Base-by-base conservation (phyloP, 2,113 vertebrate genomes). In the Gobius niger region DNA sequence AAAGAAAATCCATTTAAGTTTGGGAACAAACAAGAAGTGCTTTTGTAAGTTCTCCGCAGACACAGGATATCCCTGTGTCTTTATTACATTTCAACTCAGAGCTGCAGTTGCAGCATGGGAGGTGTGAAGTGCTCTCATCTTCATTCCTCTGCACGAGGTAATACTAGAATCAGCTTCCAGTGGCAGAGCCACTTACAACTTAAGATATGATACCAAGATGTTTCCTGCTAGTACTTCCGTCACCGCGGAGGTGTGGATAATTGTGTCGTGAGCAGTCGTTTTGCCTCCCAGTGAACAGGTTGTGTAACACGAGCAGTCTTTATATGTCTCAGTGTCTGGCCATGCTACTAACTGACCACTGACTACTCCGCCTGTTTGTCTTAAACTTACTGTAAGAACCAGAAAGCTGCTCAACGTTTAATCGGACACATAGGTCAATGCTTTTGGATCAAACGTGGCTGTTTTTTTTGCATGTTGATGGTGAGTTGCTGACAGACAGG, bases 11-110 rank as follows among this genome's bases (percentile, higher is more conserved):
- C 12, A 57, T 57, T 57, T 40, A 57, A 40, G 54, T 40, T 40
- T 40, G 16, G 1, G 51, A 52, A 40, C 24, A 57, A 57, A 57
- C 24, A 40, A 13, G 19, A 56, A 13, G 19, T 56, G 11, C 53
- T 34, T 57, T 57, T 40, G 19, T 6, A 19, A 40, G 54, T 11
- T 34, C 11, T 14, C 53, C 3, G 12, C 13, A 5, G 7, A 40
- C 19, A 57, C 54, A 40, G 12, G 13, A 24, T 11, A 14, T 40
- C 34, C 12, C 54, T 11, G 5, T 54, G 52, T 24, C 18, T 54
- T 54, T 54, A 54, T 24, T 54, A 54, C 52, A 54, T 54, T 54
- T 54, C 16, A 54, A 18, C 24, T 57, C 54, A 7, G 7, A 57
- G 12, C 19, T 57, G 14, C 54, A 40, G 54, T 40, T 57, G 19